Evolutionary conservation across 1,140 invertebrate species (phyloP), one percentile per base, ranked within the genome.

Genomic region (Planococcus citri): DNA sequence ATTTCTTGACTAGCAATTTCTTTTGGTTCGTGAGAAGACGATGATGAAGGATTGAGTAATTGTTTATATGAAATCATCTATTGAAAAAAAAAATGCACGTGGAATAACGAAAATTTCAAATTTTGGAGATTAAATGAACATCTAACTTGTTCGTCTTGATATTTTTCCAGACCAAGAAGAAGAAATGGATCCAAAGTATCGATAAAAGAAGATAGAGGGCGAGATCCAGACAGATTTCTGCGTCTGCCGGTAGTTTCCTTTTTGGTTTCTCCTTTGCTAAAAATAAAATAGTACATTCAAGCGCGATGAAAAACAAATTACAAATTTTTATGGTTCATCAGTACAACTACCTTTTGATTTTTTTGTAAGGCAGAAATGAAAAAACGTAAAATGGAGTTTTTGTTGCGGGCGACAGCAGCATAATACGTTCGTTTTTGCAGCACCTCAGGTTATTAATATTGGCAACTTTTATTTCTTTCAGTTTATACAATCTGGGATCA

Each of bases 151-250:
- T 91, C 92, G 79, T 93, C 91, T 77, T 90, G 88, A 51, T 86
- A 85, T 78, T 84, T 84, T 76, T 92, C 88, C 70, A 93, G 83
- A 51, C 91, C 91, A 25, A 95, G 77, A 20, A 91, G 82, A 79
- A 91, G 87, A 79, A 91, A 91, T 14, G 91, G 88, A 83, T 94
- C 92, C 57, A 87, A 81, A 73, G 85, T 87, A 80, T 94, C 91
- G 74, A 86, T 90, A 27, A 92, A 89, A 4, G 89, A 82, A 24
- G 91, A 92, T 24, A 94, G 76, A 9, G 92, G 92, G 71, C 91
- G 83, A 71, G 87, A 87, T 25, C 88, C 88, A 8, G 90, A 89
- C 41, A 89, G 86, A 74, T 91, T 90, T 75, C 91, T 82, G 73
- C 90, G 84, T 69, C 91, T 81, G n/a, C 85, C 83, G 8, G 73